Evolutionary conservation across 2,888 invertebrate genomes (phyloP), one percentile per base, ranked within the genome.

Genomic region (Drosophila lutescens): DNA sequence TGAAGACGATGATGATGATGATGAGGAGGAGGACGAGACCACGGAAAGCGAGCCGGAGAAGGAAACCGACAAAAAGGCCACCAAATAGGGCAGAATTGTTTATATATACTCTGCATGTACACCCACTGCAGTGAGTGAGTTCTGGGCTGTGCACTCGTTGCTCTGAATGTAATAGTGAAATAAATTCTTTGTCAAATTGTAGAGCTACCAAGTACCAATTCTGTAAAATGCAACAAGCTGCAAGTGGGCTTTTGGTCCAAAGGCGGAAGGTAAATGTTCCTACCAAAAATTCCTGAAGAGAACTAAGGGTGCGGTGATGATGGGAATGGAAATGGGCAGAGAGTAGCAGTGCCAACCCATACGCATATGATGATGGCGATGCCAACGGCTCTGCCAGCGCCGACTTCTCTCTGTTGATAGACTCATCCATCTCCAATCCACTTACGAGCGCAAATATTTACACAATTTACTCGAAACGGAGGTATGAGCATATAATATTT

Each of bases 381-480:
- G 79, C 58, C 72, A 81, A 43, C 47, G 66, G 59, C 66, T 66
- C 78, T 51, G 59, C 59, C 49, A 55, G 57, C 72, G 73, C 71
- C 77, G 73, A 74, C 81, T 74, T 76, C 76, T 74, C 79, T 74
- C 79, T 81, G 83, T 85, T 90, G 90, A 90, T 90, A 90, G 90
- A 90, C 90, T 90, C 90, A 90, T 91, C 89, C 90, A 90, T 91
- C 90, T 90, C 84, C 90, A 90, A 90, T 90, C 90, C 91, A 90
- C 90, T 90, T 91, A 90, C 89, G 85, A 90, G 86, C 72, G 80
- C 91, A 90, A 90, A 90, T 90, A 90, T 90, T 90, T 90, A 88
- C 89, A 87, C 87, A 87, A 87, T 89, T 88, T 86, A 88, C 80
- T 81, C 88, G 82, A 88, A 89, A 83, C 86, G 82, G 83, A 87